Percentiles rank a stretch among this genome's conserved stretches.
phyloP scores from a whole-genome alignment of 2,113 vertebrate genomes.

The Quiscalus mexicanus region DNA sequence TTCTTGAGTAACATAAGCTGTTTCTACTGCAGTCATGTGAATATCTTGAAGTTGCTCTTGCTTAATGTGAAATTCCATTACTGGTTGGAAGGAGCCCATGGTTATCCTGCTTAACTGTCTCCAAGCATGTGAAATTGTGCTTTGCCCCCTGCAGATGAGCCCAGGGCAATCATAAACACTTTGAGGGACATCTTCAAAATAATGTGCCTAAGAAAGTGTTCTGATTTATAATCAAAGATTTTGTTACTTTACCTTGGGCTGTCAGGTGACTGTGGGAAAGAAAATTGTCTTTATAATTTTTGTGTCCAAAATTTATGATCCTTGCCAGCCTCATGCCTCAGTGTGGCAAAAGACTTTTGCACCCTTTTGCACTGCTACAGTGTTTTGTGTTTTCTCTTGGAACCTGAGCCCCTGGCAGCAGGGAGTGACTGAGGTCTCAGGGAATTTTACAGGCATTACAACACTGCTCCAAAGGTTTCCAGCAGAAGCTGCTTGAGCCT shows the following conservation, averaged over 20 bases:
- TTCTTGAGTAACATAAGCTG: constrained; percentile 32
- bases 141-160: background rate
- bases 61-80: background rate
- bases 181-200: background rate
- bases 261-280: background rate
- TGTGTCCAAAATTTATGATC: background rate
- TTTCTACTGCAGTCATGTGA: constrained; percentile 17
- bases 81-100: background rate
- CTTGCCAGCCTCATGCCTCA: background rate
- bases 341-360: background rate
- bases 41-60: constrained; percentile 43
- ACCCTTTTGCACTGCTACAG: too few species aligned
- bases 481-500: background rate
- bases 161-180: background rate
- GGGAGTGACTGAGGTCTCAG: background rate
- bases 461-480: rapidly evolving
- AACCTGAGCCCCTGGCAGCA: background rate
- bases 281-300: background rate
- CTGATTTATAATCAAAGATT: background rate
- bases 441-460: background rate
- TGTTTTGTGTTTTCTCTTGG: background rate
- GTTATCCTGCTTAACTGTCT: background rate
- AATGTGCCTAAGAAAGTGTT: background rate
- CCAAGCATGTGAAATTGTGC: background rate
- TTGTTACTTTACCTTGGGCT: background rate